Conservation (phyloP, 2,888 invertebrate species). For the Deilephila porcellus region DNA sequence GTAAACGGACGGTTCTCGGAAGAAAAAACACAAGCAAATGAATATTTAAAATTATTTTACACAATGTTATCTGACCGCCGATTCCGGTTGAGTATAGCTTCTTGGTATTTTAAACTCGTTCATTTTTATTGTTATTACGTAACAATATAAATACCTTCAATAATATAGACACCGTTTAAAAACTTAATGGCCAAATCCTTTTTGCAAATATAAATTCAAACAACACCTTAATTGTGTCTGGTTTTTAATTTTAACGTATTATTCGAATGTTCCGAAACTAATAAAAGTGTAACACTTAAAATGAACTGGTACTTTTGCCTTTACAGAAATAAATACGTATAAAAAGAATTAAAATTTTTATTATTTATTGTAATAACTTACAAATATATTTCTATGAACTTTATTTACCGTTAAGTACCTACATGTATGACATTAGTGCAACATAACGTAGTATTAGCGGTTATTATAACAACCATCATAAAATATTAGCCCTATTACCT, state of each 20-base stretch:
- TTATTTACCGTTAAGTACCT: too few species aligned
- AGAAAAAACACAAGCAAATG: slow-evolving; percentile 30
- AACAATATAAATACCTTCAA: slow-evolving; percentile 24
- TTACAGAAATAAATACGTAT: not conserved
- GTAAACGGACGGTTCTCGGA: slow-evolving; percentile 35
- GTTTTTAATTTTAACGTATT: not conserved
- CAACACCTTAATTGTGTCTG: slow-evolving; percentile 2
- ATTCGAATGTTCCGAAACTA: not conserved
- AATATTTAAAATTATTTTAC: slow-evolving; percentile 23
- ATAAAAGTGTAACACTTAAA: not conserved
- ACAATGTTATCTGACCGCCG: slow-evolving; percentile 10
- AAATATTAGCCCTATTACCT: not conserved
- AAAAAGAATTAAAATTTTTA: too few species aligned
- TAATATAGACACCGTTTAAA: slow-evolving; percentile 22
- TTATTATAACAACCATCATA: not conserved
- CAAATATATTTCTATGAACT: too few species aligned
- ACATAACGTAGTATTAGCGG: too few species aligned
- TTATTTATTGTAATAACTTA: too few species aligned
- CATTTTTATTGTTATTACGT: slow-evolving; percentile 22
- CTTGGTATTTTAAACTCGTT: slow-evolving; percentile 27
- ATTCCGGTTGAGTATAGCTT: slow-evolving; percentile 19
- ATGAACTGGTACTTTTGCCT: not conserved
- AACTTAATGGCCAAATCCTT: slow-evolving; percentile 17
- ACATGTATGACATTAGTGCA: too few species aligned
- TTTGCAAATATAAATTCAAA: slow-evolving; percentile 20